phyloP scores from a whole-genome alignment of 2,113 vertebrate species.

The Microcebus lehilahytsara region DNA sequence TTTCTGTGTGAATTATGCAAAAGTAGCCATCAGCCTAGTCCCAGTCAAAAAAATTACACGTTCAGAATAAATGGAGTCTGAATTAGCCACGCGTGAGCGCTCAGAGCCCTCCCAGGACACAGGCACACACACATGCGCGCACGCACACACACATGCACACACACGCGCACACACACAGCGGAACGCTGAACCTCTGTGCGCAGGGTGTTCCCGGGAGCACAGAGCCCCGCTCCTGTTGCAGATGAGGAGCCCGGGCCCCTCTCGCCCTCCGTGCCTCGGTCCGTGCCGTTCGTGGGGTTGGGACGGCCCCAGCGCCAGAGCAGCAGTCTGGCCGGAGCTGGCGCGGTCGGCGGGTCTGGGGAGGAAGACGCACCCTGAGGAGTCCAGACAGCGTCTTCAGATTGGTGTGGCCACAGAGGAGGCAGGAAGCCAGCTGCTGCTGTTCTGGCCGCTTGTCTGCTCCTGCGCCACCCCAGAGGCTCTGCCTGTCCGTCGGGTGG shows the following conservation, averaged over 20 bases:
- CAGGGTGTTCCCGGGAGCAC: neutral
- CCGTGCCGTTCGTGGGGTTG: no score
- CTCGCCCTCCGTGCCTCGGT: rapidly evolving
- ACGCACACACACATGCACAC: neutral
- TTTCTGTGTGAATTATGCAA: neutral
- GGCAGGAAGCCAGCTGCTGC: neutral
- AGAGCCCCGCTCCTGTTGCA: neutral
- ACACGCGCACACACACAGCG: neutral
- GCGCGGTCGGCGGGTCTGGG: neutral
- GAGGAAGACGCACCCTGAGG: neutral
- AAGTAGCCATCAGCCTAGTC: neutral
- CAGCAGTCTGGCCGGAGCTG: neutral
- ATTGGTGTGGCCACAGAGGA: neutral
- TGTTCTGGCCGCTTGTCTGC: neutral
- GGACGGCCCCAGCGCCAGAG: neutral
- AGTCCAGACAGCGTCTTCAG: neutral
- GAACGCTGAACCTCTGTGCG: neutral
- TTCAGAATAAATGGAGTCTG: neutral
- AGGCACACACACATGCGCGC: no score
- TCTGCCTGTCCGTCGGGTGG: neutral
- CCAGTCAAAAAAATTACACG: neutral
- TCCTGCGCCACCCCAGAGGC: neutral
- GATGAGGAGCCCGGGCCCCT: neutral
- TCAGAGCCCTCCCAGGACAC: neutral
- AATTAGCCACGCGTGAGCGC: neutral